A percentile compares a stretch with the other conserved stretches of the same genome.
These are phyloP conservation scores for Eucera pruinosa DNA, from an alignment of 2,888 invertebrate genomes.

Conservation along the genomic window DNA sequence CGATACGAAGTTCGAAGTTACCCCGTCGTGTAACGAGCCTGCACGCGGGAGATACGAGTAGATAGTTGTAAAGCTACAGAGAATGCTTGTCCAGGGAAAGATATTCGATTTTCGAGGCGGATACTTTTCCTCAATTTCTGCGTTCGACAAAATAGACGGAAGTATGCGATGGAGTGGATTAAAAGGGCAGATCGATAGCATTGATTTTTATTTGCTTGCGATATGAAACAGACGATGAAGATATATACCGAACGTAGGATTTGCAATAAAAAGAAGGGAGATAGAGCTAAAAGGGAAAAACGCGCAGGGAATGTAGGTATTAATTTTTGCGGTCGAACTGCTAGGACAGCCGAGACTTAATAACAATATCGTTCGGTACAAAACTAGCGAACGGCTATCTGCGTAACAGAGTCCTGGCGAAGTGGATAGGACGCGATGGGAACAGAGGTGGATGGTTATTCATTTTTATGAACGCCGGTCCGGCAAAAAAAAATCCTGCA, in stretches of 20 bases:
- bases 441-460: constrained; percentile 47
- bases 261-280: neutral
- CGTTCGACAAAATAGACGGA: neutral
- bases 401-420: constrained; percentile 41
- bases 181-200: constrained; percentile 10
- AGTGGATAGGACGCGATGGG: constrained; percentile 28
- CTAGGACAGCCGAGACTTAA: constrained; percentile 35
- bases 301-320: neutral
- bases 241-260: neutral
- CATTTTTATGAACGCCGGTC: constrained; percentile 54
- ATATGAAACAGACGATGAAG: neutral
- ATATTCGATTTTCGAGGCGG: constrained; percentile 1
- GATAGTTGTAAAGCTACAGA: neutral
- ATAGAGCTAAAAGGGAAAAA: neutral
- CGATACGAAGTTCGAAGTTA: neutral
- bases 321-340: constrained; percentile 13
- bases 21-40: neutral
- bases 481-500: constrained; percentile 56
- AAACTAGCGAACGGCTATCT: constrained; percentile 20
- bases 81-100: neutral
- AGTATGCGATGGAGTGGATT: neutral
- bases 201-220: constrained; percentile 20
- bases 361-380: constrained; percentile 50
- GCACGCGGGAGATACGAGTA: neutral
- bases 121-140: neutral